Evolutionary conservation across 2,797 vertebrate species (phyloP).

Genomic region (Sebastes itinus): DNA sequence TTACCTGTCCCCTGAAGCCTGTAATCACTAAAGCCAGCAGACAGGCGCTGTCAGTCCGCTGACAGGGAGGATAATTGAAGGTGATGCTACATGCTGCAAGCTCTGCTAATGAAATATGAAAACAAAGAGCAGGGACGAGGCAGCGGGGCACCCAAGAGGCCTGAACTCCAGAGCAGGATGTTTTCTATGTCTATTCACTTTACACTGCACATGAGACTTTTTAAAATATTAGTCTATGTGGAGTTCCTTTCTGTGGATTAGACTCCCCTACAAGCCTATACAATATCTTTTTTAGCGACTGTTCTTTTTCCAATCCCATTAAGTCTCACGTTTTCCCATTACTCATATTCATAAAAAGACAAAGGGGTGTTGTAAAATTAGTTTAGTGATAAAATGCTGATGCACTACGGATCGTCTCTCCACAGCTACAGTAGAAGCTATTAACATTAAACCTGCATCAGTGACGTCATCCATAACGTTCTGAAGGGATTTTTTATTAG

Average conservation of each 20-base stretch:
- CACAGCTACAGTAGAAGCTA: not conserved
- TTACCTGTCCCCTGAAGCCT: slow-evolving; percentile 79
- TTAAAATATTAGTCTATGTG: not conserved
- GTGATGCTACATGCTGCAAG: slow-evolving; percentile 67
- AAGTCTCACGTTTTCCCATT: not conserved
- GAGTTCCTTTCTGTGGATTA: not conserved
- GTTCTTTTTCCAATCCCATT: not conserved
- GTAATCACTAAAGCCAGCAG: slow-evolving; percentile 76
- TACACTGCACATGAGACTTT: not conserved
- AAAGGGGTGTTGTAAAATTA: not conserved
- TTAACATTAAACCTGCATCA: not conserved
- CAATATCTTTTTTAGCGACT: not conserved
- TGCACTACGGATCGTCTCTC: not conserved
- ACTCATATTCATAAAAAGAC: not conserved
- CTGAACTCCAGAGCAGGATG: not conserved
- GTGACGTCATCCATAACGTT: not conserved
- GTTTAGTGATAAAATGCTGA: not conserved
- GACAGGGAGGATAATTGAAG: slow-evolving; percentile 72
- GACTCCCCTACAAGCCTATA: not conserved
- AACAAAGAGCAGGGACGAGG: slow-evolving; percentile 50
- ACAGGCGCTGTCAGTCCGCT: slow-evolving; percentile 51
- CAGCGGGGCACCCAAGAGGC: slow-evolving; percentile 11
- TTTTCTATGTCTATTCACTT: not conserved
- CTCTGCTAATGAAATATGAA: slow-evolving; percentile 71
- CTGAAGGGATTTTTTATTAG: not conserved